A percentile compares a stretch with the other conserved stretches of the same genome.
These are phyloP conservation scores for Aviceda subcristata DNA, from an alignment of 2,113 vertebrate species.

Conservation along the genomic window DNA sequence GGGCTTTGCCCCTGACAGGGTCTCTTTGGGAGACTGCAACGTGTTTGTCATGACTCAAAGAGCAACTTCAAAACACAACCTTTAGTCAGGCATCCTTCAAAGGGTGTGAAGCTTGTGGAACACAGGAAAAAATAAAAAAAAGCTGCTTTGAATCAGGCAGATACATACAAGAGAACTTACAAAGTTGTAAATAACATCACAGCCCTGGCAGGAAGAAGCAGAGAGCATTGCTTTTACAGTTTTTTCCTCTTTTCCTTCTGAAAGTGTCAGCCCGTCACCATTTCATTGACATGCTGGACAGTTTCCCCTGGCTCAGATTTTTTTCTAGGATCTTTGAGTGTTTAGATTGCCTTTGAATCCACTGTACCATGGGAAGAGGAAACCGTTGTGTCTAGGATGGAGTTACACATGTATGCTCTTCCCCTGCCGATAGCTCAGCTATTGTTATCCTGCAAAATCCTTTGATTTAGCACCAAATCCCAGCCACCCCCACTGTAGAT, in stretches of 20 bases:
- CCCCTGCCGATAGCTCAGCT: neutral
- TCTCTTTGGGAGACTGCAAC: neutral
- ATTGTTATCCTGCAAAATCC: constrained; percentile 2
- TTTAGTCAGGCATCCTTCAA: neutral
- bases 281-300: neutral
- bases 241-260: constrained; percentile 55
- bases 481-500: neutral
- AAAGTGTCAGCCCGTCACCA: constrained; percentile 6
- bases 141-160: neutral
- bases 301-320: constrained; percentile 43
- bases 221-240: constrained; percentile 51
- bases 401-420: neutral
- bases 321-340: constrained; percentile 27
- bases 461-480: constrained; percentile 25
- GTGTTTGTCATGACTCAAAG: neutral
- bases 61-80: neutral
- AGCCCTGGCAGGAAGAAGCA: constrained; percentile 42
- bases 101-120: neutral
- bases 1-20: neutral
- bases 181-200: constrained; percentile 51
- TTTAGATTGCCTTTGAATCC: constrained; percentile 41
- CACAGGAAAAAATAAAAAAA: constrained; percentile 53
- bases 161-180: neutral
- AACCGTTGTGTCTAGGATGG: constrained; percentile 13
- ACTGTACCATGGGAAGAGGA: constrained; percentile 35